A percentile compares a stretch with the other conserved stretches of the same genome.
Evolutionary conservation across 2,888 invertebrate species (phyloP).

Genomic region (Himalopsyche kuldschensis): DNA sequence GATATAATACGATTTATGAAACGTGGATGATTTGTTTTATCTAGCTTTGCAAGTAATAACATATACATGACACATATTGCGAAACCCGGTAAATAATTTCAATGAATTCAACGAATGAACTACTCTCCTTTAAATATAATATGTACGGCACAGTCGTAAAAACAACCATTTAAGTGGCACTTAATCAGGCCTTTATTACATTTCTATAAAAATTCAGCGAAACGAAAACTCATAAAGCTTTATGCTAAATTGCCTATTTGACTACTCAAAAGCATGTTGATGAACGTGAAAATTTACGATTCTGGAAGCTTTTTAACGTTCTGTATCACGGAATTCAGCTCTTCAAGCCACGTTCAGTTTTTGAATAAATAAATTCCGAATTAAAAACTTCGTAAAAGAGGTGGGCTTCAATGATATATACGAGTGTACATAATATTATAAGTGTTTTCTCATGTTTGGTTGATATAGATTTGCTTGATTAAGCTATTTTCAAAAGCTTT

Average conservation of each 20-base stretch:
- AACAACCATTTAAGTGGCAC: background rate
- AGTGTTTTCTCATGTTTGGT: no score
- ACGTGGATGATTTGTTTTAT: no score
- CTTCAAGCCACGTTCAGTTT: background rate
- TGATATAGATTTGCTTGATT: no score
- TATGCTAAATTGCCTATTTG: background rate
- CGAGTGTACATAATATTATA: no score
- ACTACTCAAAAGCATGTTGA: background rate
- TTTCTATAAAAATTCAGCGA: background rate
- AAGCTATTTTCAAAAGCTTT: no score
- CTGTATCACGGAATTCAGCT: background rate
- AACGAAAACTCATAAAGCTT: background rate
- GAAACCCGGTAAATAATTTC: background rate
- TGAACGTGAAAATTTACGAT: background rate
- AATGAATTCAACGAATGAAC: background rate
- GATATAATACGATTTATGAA: no score
- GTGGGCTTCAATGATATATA: background rate
- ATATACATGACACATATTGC: no score
- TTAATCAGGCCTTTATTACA: background rate
- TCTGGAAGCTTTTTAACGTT: background rate
- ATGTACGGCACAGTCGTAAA: background rate
- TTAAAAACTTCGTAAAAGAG: background rate
- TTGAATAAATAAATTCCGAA: background rate
- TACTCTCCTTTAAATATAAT: background rate
- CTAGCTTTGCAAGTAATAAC: no score